Base-by-base conservation (phyloP, 2,113 vertebrate species). In the Mystacornis crossleyi region DNA sequence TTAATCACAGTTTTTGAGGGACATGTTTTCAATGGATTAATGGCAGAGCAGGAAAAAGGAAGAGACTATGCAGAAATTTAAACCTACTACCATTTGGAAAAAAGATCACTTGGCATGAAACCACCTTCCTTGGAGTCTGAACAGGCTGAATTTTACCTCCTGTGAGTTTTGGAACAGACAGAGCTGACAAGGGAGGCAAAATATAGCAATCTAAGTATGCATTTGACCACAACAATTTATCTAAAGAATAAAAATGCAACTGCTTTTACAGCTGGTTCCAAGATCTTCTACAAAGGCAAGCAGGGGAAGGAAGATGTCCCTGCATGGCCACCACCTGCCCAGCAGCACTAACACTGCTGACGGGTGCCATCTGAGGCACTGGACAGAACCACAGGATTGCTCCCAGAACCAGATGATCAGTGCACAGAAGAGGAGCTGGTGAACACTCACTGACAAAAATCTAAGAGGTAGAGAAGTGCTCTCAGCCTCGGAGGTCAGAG, bases 341-440 rank as follows among this genome's bases (percentile, higher is more conserved):
- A 72, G 53, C 47, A 82, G 38, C 28, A 31, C 53, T 42, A 18
- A 23, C 31, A 21, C 55, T 57, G 36, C 55, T 81, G 42, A 29
- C 0, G 0, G 23, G 25, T 18, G n/a, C 38, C 4, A 7, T 1
- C 16, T 1, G 1, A 31, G n/a, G 48, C 4, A 4, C 36, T 26
- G n/a, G 18, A 10, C 20, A 42, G 31, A 26, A 10, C 8, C 50
- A 14, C 19, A 29, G 48, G 4, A 25, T 4, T 15, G 18, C 18
- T 84, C 38, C 64, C n/a, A 69, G 17, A 36, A 10, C 51, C 28
- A 62, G 18, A 34, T 3, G 8, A 38, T 9, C 25, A 48, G 6
- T 1, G 29, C 25, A n/a, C 20, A 19, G 28, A 18, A 55, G 33
- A 55, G 36, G 15, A 73, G 55, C 50, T 73, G 73, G 5, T 16